Base-by-base conservation (phyloP, 2,113 vertebrate species). In the Vicugna pacos region DNA sequence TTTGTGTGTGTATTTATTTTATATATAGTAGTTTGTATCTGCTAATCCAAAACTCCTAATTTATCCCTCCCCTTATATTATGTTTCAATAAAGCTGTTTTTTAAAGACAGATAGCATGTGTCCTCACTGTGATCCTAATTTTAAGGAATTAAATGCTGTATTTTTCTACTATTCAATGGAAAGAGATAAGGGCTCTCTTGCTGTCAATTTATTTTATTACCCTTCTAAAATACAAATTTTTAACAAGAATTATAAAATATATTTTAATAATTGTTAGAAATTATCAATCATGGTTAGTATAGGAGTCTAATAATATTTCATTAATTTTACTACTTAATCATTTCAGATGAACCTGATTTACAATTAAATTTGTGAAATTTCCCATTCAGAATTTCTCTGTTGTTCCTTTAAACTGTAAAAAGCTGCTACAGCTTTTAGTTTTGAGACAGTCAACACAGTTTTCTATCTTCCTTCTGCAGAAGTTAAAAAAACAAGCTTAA, bases 221-320 rank as follows among this genome's bases (percentile, higher is more conserved):
- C 30, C 26, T 76, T 95, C 26, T 52, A 79, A 89, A 95, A 93
- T 46, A 93, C 26, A 89, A 79, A 58, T 6, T 48, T 67, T 65
- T 22, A 24, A 60, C 2, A 80, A 73, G 56, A 92, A 80, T 70
- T 83, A 17, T 77, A 38, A 83, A 88, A 50, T 56, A 32, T 48
- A 65, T n/a, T 72, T 97, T 73, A 65, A 38, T 30, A 87, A 87
- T 76, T 93, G 35, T 46, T 22, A 94, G 75, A 76, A 85, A 85
- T 67, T 72, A 64, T 69, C 72, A 62, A 50, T 48, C 12, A 26
- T 17, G 48, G 38, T 28, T 77, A 11, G 13, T 42, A 26, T 69
- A 58, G 16, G 65, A 82, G 32, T 56, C 90, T 92, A 72, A 65
- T 56, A 28, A 84, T 22, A 79, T 30, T 54, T 88, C 28, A 30